phyloP scores from a whole-genome alignment of 2,113 vertebrate genomes.

The Tachysurus vachellii region DNA sequence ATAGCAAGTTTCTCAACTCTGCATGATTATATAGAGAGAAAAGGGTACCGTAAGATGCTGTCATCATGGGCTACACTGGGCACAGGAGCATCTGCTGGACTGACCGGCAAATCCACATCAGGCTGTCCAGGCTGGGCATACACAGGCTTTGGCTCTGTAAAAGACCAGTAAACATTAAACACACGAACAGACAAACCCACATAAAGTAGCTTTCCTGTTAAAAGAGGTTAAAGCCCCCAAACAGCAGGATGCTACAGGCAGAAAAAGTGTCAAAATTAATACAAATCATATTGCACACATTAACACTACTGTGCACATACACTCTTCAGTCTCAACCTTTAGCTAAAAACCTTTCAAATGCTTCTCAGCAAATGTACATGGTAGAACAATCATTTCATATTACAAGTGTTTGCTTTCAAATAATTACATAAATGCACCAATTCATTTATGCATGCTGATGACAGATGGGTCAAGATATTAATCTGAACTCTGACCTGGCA shows the following conservation, averaged over 20 bases:
- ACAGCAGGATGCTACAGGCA: constrained; percentile 61
- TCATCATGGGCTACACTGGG: constrained; percentile 92
- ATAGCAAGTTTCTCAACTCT: not conserved
- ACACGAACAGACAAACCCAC: not conserved
- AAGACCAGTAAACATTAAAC: constrained; percentile 26
- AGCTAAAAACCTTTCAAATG: not conserved
- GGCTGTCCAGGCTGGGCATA: constrained; percentile 97
- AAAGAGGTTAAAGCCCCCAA: constrained; percentile 63
- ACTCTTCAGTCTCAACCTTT: not conserved
- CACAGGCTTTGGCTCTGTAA: constrained; percentile 94
- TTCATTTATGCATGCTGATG: not conserved
- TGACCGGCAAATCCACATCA: constrained; percentile 96
- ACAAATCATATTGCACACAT: constrained; percentile 55
- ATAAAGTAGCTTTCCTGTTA: constrained; percentile 50
- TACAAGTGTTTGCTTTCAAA: not conserved
- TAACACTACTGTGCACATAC: not conserved
- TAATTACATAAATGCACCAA: not conserved
- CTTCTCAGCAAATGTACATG: not conserved
- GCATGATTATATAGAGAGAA: not conserved
- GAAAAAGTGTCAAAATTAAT: constrained; percentile 64
- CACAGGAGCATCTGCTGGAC: constrained; percentile 91
- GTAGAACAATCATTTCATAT: not conserved
- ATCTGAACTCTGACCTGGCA: constrained; percentile 82
- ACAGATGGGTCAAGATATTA: not conserved
- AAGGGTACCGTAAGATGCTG: constrained; percentile 85